Percentiles rank a stretch among this genome's conserved stretches.
Evolutionary conservation across 2,113 vertebrate species (phyloP).

Genomic region (Protobothrops mucrosquamatus): DNA sequence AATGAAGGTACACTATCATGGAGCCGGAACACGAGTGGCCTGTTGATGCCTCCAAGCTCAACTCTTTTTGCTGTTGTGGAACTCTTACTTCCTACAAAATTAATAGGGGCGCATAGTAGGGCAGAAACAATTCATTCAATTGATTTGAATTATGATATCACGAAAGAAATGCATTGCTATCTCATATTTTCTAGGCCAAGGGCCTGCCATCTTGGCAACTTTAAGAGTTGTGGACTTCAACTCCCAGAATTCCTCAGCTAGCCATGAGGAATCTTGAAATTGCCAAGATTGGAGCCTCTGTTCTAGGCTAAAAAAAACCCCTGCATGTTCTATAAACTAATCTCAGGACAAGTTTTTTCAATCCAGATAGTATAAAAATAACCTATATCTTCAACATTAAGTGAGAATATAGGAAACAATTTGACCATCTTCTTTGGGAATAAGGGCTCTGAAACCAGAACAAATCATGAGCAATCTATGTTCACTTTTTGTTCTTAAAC

Average conservation of each 20-base stretch:
- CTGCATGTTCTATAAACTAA: background rate
- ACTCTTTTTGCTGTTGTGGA: conserved; percentile 12
- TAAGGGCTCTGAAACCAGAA: background rate
- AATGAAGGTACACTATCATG: conserved; percentile 65
- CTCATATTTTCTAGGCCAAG: background rate
- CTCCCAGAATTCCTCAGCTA: background rate
- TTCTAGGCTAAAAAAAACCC: background rate
- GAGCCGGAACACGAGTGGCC: conserved; percentile 70
- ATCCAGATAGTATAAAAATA: background rate
- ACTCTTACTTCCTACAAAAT: conserved; percentile 22
- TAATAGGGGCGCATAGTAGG: background rate
- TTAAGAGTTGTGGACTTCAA: background rate
- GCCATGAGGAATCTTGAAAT: background rate
- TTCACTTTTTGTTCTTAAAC: background rate
- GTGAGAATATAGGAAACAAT: background rate
- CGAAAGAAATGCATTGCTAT: background rate
- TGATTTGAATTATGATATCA: background rate
- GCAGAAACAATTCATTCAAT: background rate
- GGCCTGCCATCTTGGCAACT: background rate
- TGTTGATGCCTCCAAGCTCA: background rate
- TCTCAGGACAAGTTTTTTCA: background rate
- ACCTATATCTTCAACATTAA: background rate
- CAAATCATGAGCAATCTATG: background rate
- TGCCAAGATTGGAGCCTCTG: background rate
- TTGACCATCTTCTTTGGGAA: background rate